Evolutionary conservation across 2,888 invertebrate genomes (phyloP).

Genomic region (Hedychridium roseum): DNA sequence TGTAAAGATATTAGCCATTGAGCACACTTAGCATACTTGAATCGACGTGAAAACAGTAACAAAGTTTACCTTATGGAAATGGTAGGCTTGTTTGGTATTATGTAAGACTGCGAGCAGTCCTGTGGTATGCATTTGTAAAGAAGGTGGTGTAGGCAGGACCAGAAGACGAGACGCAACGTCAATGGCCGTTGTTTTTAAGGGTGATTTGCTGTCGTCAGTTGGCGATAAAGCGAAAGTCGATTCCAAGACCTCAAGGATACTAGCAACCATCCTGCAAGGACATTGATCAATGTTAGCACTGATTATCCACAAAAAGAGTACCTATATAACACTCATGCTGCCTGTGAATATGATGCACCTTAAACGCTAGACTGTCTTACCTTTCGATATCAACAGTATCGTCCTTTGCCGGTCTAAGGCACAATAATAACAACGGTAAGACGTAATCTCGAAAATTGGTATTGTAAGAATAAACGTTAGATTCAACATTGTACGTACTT

Average conservation of each 20-base stretch:
- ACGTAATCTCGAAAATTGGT: slow-evolving; percentile 8
- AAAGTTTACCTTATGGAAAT: slow-evolving; percentile 85
- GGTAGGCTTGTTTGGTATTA: slow-evolving; percentile 77
- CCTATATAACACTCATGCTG: background rate
- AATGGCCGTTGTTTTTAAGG: slow-evolving; percentile 68
- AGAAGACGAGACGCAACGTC: slow-evolving; percentile 74
- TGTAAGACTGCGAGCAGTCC: slow-evolving; percentile 84
- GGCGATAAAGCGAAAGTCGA: slow-evolving; percentile 71
- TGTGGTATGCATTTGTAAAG: slow-evolving; percentile 81
- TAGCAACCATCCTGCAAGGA: slow-evolving; percentile 70
- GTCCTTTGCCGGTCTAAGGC: slow-evolving; percentile 59
- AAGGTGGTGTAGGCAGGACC: slow-evolving; percentile 75
- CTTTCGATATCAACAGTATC: slow-evolving; percentile 58
- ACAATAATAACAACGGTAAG: slow-evolving; percentile 44
- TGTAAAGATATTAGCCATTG: slow-evolving; percentile 50
- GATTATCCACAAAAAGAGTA: background rate
- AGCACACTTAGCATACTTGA: too few relatives aligned
- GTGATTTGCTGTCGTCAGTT: slow-evolving; percentile 65
- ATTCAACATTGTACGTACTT: slow-evolving; percentile 58
- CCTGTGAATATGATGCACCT: background rate
- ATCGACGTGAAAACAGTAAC: too few relatives aligned
- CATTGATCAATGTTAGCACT: background rate
- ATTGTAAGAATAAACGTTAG: background rate
- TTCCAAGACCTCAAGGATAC: slow-evolving; percentile 77
- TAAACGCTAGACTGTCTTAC: slow-evolving; percentile 46